These are phyloP conservation scores for Argentina silus DNA, from an alignment of 2,797 vertebrate species.

Conservation along the genomic window DNA sequence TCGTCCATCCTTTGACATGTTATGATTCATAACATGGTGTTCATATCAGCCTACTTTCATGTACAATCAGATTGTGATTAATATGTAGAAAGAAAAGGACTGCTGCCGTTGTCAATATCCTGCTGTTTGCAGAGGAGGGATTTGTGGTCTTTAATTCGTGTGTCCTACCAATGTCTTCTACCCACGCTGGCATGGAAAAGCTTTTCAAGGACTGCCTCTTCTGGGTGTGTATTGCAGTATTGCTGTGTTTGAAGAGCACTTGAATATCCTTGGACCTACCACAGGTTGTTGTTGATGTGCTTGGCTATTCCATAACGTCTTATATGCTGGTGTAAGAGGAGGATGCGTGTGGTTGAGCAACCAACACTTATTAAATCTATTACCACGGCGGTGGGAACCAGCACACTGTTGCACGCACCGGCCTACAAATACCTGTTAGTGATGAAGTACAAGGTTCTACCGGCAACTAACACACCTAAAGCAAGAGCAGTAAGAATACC, in stretches of 20 bases:
- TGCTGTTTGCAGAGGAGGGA: neutral
- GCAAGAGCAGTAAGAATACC: no score
- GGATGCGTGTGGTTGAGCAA: no score
- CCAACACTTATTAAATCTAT: no score
- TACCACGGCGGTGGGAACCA: no score
- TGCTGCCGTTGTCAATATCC: conserved; percentile 14
- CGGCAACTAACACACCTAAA: no score
- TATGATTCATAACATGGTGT: neutral
- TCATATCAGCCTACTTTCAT: conserved; percentile 4
- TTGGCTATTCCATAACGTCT: neutral
- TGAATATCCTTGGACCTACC: neutral
- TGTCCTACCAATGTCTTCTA: neutral
- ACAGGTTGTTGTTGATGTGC: neutral
- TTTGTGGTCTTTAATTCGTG: neutral
- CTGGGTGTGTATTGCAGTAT: neutral
- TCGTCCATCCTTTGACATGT: neutral
- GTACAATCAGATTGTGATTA: neutral
- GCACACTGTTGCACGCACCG: no score
- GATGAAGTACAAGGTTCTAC: no score
- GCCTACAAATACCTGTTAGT: no score
- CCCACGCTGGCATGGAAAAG: neutral
- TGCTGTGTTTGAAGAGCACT: neutral
- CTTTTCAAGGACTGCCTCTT: neutral
- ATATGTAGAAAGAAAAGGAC: neutral
- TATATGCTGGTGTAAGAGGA: no score